Percentiles rank a stretch among this genome's conserved stretches.
phyloP scores from a whole-genome alignment of 2,888 invertebrate species.

The Hartigia nigra region DNA sequence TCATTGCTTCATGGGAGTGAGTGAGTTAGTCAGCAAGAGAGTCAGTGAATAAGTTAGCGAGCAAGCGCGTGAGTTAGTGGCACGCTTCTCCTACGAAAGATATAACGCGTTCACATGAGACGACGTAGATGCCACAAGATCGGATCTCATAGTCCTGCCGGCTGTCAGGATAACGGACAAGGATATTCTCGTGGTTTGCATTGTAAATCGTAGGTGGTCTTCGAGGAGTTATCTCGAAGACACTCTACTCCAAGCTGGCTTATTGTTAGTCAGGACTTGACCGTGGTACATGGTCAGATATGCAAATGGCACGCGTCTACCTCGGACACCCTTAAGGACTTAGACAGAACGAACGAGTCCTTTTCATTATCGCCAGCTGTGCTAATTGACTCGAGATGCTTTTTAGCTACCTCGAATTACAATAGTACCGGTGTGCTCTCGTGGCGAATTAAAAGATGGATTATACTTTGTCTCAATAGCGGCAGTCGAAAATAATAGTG shows the following conservation, averaged over 20 bases:
- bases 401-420: neutral
- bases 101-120: neutral
- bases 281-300: neutral
- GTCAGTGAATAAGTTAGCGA: neutral
- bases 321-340: neutral
- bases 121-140: neutral
- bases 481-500: neutral
- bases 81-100: neutral
- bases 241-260: neutral
- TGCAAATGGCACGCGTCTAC: neutral
- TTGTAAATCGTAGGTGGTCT: conserved; percentile 36
- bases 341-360: neutral
- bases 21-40: neutral
- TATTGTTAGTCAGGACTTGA: neutral
- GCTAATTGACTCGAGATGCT: neutral
- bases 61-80: neutral
- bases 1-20: neutral
- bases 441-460: neutral
- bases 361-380: neutral
- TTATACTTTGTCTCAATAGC: neutral
- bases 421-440: neutral
- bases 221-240: neutral
- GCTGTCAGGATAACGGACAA: neutral
- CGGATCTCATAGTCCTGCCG: neutral
- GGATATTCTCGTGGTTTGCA: conserved; percentile 11